Evolutionary conservation across 2,888 invertebrate genomes (phyloP), one percentile per base, ranked within the genome.

Genomic region (Scaptomyza caliginosa): DNA sequence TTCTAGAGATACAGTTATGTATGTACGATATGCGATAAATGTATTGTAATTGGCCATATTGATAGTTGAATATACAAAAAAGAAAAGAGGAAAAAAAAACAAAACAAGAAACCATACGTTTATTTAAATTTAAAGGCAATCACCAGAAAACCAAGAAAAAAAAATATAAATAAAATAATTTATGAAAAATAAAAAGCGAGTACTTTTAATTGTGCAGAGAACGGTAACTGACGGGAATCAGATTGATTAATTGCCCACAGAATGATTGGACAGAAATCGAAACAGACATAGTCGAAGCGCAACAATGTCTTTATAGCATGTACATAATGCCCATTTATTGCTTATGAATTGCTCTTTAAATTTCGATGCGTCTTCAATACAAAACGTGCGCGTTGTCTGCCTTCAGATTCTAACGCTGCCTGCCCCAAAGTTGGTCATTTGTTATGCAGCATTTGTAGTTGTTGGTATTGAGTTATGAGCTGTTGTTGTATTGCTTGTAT

Each of bases 41-140:
- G 82, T 83, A 85, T 81, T 87, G 84, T 87, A 86, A 88, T 86
- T 88, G 90, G 89, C 89, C 89, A 89, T 89, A 90, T 88, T 89
- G 79, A 89, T 89, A 89, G 84, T 85, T 85, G 82, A 85, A 85
- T 85, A 88, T 83, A 86, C 73, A 81, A 8, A 34, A 34, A 34
- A 7, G 4, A 21, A 21, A 21, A 21, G 4, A 21, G 10, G 3
- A 26, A 16, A 34, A 34, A 16, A 1, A 16, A 7, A 3, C 3
- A 34, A 13, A 2, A 6, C 5, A 32, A 32, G 13, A 16, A 16
- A 54, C 73, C 49, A 69, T 71, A 81, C 65, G 76, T 85, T 85
- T 79, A 85, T 79, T 81, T 79, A 77, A 82, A 84, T 77, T 86
- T 80, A 86, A 88, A 83, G 88, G 88, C 88, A 88, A 88, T 88